phyloP scores from a whole-genome alignment of 2,888 invertebrate genomes.

The Rambutsinella grinnellia region DNA sequence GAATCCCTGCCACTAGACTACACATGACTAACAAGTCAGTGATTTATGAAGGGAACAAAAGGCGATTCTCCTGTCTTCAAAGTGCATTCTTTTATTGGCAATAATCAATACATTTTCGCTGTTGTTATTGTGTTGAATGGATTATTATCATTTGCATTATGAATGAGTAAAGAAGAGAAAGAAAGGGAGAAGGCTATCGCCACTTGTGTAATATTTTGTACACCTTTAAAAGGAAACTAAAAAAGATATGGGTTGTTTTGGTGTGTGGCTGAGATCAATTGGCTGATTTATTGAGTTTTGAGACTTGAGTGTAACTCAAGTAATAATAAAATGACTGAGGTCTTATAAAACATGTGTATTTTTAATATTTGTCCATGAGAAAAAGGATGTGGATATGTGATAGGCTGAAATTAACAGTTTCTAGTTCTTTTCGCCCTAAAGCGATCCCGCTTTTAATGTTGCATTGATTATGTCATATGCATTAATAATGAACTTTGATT shows the following conservation, averaged over 20 bases:
- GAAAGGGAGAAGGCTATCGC: neutral
- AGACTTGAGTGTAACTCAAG: too few species aligned
- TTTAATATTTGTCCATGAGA: neutral
- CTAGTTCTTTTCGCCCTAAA: conserved; percentile 8
- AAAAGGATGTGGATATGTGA: neutral
- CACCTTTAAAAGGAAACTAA: neutral
- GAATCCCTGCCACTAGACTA: conserved; percentile 50
- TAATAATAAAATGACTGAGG: too few species aligned
- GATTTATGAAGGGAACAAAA: conserved; percentile 39
- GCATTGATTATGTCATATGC: neutral
- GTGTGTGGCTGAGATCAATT: neutral
- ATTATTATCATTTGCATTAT: neutral
- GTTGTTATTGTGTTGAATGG: neutral
- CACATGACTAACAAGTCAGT: conserved; percentile 21
- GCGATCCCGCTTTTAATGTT: conserved; percentile 13
- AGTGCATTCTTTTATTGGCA: conserved; percentile 27
- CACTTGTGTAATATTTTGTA: neutral
- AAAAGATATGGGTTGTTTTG: neutral
- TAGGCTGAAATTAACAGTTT: neutral
- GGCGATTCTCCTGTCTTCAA: conserved; percentile 24
- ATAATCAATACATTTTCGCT: neutral
- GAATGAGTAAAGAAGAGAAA: neutral
- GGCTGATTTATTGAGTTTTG: neutral
- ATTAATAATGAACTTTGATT: neutral
- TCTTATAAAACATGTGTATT: too few species aligned